Evolutionary conservation across 2,888 invertebrate species (phyloP).

Genomic region (Harpalus rubripes): DNA sequence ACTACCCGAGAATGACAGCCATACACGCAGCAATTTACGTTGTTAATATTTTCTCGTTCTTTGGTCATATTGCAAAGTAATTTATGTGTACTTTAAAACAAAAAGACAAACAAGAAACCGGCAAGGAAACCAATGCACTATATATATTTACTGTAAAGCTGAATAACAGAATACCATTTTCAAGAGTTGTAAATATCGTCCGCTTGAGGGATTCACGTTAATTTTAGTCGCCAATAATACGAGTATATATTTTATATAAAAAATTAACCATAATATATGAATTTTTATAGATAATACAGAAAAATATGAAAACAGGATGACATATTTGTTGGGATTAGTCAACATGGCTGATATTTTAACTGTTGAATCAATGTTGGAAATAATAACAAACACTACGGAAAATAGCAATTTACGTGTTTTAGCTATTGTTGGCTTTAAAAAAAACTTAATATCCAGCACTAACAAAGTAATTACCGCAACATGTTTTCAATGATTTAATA

Average conservation of each 20-base stretch:
- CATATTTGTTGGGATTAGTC: constrained; percentile 34
- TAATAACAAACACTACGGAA: constrained; percentile 30
- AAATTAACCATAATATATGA: background rate
- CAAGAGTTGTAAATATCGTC: too few species aligned
- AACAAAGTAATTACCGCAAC: background rate
- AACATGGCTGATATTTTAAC: constrained; percentile 20
- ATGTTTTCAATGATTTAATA: background rate
- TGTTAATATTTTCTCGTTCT: too few species aligned
- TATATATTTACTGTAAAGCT: too few species aligned
- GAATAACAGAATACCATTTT: too few species aligned
- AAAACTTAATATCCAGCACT: background rate
- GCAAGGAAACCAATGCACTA: too few species aligned
- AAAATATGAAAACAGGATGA: constrained; percentile 11
- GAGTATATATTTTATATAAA: background rate
- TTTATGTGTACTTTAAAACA: too few species aligned
- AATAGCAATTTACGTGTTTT: constrained; percentile 14
- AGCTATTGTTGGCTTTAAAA: constrained; percentile 10
- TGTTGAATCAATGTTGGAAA: constrained; percentile 28
- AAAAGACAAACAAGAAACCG: too few species aligned
- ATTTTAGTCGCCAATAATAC: too few species aligned
- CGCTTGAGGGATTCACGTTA: too few species aligned
- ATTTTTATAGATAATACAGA: background rate
- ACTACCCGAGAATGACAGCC: too few species aligned
- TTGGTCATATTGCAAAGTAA: too few species aligned
- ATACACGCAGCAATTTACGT: too few species aligned